Conservation (phyloP, 1,140 invertebrate species). For the Acromyrmex echinatior region DNA sequence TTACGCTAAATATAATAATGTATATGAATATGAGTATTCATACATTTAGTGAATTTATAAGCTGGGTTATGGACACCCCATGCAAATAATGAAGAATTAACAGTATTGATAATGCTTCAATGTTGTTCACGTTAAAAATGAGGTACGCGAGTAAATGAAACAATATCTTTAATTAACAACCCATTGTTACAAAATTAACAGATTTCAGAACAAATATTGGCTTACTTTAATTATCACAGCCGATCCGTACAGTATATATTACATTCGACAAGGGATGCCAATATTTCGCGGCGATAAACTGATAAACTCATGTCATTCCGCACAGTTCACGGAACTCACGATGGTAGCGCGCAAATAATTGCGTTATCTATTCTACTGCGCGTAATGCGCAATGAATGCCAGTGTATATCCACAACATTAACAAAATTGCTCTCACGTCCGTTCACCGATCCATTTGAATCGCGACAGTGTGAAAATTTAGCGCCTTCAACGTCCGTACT, state of each 20-base stretch:
- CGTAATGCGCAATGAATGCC: conserved; percentile 75
- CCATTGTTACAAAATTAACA: neutral
- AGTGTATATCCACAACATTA: conserved; percentile 70
- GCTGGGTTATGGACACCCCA: no score
- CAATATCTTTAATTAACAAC: conserved; percentile 13
- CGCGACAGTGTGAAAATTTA: conserved; percentile 64
- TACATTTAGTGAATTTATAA: no score
- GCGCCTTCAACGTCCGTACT: conserved; percentile 27
- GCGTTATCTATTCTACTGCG: conserved; percentile 70
- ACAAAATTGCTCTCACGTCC: conserved; percentile 74
- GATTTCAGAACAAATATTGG: conserved; percentile 16
- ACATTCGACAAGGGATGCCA: conserved; percentile 44
- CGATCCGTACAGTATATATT: neutral
- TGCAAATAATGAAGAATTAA: neutral
- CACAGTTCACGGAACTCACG: conserved; percentile 29
- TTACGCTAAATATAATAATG: no score
- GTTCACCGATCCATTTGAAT: conserved; percentile 70
- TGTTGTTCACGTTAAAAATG: neutral
- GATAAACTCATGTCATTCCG: conserved; percentile 49
- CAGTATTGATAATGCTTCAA: neutral
- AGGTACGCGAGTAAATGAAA: neutral
- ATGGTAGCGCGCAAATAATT: conserved; percentile 77
- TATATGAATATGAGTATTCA: no score
- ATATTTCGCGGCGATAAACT: conserved; percentile 55
- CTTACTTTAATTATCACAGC: conserved; percentile 27